Evolutionary conservation across 2,797 vertebrate species (phyloP).

Genomic region (Pangasius krempfi): DNA sequence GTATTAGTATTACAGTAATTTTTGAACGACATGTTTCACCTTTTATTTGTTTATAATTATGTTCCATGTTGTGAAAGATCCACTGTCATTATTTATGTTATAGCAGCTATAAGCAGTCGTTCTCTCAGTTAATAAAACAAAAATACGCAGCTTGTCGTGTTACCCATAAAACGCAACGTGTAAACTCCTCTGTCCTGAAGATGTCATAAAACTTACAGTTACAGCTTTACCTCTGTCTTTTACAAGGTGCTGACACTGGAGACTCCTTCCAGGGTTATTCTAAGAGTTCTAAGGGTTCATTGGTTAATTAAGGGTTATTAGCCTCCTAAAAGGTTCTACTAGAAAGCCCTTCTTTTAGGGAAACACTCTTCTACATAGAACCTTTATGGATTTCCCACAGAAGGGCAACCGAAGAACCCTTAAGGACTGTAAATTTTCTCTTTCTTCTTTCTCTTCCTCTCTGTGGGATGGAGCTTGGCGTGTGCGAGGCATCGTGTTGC

Average conservation of each 20-base stretch:
- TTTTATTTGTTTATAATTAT: background rate
- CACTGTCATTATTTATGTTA: background rate
- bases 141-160: too few relatives aligned
- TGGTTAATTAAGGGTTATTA: background rate
- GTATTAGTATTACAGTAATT: background rate
- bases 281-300: background rate
- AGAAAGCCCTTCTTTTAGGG: background rate
- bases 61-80: background rate
- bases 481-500: constrained; percentile 12
- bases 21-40: background rate
- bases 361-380: background rate
- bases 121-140: background rate
- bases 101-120: background rate
- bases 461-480: background rate
- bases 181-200: background rate
- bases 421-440: background rate
- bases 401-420: too few relatives aligned
- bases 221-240: background rate
- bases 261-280: constrained; percentile 2
- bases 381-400: background rate
- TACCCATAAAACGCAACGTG: background rate
- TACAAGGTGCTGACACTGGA: background rate
- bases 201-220: background rate
- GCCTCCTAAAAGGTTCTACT: background rate
- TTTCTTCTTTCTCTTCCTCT: background rate